phyloP scores from a whole-genome alignment of 2,888 invertebrate genomes.

The Drosophila maculinotata region DNA sequence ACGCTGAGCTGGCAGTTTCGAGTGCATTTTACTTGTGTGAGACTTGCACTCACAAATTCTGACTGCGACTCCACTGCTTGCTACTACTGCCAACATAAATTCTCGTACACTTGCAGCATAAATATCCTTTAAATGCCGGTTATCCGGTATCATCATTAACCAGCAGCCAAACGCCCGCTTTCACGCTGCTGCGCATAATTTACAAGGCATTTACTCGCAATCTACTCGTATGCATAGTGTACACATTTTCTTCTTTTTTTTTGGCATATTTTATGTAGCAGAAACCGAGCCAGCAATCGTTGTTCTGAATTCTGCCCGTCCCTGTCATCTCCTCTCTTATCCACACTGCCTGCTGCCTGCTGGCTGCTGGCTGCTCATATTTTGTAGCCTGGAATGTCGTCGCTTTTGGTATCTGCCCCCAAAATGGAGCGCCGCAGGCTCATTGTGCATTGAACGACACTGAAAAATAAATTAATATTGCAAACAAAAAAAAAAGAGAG shows the following conservation, averaged over 20 bases:
- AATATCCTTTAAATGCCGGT: constrained; percentile 76
- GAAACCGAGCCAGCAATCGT: constrained; percentile 50
- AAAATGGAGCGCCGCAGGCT: constrained; percentile 57
- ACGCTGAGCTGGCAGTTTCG: constrained; percentile 49
- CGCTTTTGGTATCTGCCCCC: constrained; percentile 51
- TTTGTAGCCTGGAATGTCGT: constrained; percentile 66
- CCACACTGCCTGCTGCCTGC: constrained; percentile 28
- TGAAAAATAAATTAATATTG: constrained; percentile 27
- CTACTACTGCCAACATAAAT: constrained; percentile 36
- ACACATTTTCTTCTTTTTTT: constrained; percentile 31
- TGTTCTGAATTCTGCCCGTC: constrained; percentile 10
- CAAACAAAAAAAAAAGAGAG: constrained; percentile 8
- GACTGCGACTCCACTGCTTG: constrained; percentile 12
- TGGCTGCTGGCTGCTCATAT: constrained; percentile 58
- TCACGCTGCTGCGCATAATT: constrained; percentile 68
- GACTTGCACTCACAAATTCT: constrained; percentile 9
- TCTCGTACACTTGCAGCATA: constrained; percentile 54
- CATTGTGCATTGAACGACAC: constrained; percentile 5
- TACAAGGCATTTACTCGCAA: constrained; percentile 33
- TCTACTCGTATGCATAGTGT: constrained; percentile 4
- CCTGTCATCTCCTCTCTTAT: not conserved
- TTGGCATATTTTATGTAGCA: constrained; percentile 62
- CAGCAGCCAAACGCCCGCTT: constrained; percentile 70
- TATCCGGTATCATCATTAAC: constrained; percentile 76
- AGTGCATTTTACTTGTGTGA: constrained; percentile 19